Percentiles rank a stretch among this genome's conserved stretches.
Conservation (phyloP, 2,113 vertebrate genomes). For the Eurystomus gularis region DNA sequence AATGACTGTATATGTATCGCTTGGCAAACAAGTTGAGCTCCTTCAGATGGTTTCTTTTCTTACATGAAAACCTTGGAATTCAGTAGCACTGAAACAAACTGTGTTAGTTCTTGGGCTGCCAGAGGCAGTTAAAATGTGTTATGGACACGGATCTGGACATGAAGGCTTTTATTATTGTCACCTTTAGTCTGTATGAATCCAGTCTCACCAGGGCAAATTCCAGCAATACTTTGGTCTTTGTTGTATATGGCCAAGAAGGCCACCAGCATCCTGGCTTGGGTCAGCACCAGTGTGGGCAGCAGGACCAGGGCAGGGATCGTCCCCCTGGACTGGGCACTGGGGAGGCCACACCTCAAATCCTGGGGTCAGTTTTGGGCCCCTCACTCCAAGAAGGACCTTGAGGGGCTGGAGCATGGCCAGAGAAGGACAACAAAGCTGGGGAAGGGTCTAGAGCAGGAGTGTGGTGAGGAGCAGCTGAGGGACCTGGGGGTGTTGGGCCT, state of each 20-base stretch:
- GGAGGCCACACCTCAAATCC: background rate
- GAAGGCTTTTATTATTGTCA: background rate
- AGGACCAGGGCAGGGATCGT: background rate
- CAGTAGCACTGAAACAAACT: background rate
- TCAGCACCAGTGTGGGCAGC: background rate
- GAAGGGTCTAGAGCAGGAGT: too few species aligned
- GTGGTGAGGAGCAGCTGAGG: too few species aligned
- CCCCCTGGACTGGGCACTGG: background rate
- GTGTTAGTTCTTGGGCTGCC: background rate
- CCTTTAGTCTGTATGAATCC: background rate
- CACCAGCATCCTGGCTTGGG: background rate
- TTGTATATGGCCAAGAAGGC: background rate
- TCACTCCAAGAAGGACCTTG: background rate
- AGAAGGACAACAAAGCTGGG: too few species aligned
- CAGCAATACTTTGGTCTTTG: background rate
- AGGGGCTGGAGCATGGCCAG: too few species aligned
- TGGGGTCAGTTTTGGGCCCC: background rate
- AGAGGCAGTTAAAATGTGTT: background rate
- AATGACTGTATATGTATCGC: background rate
- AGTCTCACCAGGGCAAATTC: background rate
- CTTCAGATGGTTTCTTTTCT: background rate
- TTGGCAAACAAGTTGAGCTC: background rate
- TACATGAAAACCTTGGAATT: background rate
- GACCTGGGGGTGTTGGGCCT: too few species aligned
- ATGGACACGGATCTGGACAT: background rate